Conservation (phyloP, 2,797 vertebrate species). For the Catharus ustulatus region DNA sequence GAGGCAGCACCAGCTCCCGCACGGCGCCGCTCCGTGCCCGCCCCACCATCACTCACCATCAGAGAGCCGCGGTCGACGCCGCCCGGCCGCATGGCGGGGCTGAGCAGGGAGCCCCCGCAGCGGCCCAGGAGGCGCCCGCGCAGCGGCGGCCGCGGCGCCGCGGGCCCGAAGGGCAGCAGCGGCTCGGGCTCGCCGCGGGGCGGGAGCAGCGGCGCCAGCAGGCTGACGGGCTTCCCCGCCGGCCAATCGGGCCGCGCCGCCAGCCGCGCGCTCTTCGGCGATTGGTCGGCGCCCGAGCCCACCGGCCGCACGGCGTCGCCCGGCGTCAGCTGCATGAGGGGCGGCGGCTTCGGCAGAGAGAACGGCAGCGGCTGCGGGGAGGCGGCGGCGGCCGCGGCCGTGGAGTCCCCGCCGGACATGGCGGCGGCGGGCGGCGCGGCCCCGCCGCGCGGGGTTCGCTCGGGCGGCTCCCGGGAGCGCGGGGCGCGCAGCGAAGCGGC, state of each 20-base stretch:
- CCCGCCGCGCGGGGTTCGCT: not conserved
- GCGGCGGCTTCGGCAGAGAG: constrained; percentile 52
- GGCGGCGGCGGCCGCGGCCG: not conserved
- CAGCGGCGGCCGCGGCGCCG: not conserved
- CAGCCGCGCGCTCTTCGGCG: constrained; percentile 60
- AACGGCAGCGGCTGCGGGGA: not conserved
- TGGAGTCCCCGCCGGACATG: not conserved
- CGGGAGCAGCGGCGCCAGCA: constrained; percentile 72
- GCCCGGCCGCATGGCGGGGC: constrained; percentile 75
- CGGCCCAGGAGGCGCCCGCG: constrained; percentile 71
- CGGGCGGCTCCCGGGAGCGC: not conserved
- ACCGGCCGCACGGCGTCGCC: constrained; percentile 68
- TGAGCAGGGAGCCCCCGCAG: constrained; percentile 71
- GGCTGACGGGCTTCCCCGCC: constrained; percentile 71
- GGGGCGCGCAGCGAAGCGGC: not conserved
- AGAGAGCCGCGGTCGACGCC: constrained; percentile 80
- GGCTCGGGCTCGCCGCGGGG: constrained; percentile 74
- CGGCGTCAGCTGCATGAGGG: constrained; percentile 72
- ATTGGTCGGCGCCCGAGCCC: constrained; percentile 62
- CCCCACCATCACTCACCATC: constrained; percentile 85
- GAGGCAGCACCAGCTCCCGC: not conserved
- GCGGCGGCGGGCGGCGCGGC: not conserved
- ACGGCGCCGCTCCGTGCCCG: not conserved
- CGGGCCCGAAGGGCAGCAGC: constrained; percentile 74
- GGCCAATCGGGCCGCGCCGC: constrained; percentile 70